These are phyloP conservation scores for Sarcophaga rosellei DNA, from an alignment of 2,888 invertebrate genomes.

Conservation along the genomic window DNA sequence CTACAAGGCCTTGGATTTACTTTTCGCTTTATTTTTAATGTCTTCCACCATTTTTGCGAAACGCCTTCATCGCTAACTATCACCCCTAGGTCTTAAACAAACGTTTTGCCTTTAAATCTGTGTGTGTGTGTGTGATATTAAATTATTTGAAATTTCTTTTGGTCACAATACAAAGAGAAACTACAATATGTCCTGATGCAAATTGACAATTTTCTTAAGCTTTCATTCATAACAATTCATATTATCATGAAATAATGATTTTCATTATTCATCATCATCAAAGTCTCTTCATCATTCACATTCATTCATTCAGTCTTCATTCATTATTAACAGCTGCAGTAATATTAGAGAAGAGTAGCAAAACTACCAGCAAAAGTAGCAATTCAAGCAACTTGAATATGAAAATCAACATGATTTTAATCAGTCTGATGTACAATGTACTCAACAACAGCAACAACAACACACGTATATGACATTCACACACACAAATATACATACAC, in stretches of 20 bases:
- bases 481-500: background rate
- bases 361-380: background rate
- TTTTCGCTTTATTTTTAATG: too few relatives aligned
- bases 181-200: background rate
- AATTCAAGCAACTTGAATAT: background rate
- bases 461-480: too few relatives aligned
- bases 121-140: too few relatives aligned
- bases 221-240: constrained; percentile 16
- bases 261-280: constrained; percentile 6
- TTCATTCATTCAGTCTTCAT: background rate
- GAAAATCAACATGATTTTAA: constrained; percentile 22
- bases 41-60: too few relatives aligned
- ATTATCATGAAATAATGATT: constrained; percentile 3
- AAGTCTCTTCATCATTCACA: background rate
- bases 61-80: too few relatives aligned
- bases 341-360: background rate
- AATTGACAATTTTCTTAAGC: constrained; percentile 12
- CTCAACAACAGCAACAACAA: background rate
- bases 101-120: too few relatives aligned
- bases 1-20: too few relatives aligned
- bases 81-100: too few relatives aligned
- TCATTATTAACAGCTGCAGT: too few relatives aligned
- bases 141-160: too few relatives aligned
- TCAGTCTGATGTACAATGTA: constrained; percentile 15
- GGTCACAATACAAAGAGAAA: background rate